Percentiles rank a stretch among this genome's conserved stretches.
phyloP scores from a whole-genome alignment of 2,797 vertebrate genomes.

The Crenuchus spilurus region DNA sequence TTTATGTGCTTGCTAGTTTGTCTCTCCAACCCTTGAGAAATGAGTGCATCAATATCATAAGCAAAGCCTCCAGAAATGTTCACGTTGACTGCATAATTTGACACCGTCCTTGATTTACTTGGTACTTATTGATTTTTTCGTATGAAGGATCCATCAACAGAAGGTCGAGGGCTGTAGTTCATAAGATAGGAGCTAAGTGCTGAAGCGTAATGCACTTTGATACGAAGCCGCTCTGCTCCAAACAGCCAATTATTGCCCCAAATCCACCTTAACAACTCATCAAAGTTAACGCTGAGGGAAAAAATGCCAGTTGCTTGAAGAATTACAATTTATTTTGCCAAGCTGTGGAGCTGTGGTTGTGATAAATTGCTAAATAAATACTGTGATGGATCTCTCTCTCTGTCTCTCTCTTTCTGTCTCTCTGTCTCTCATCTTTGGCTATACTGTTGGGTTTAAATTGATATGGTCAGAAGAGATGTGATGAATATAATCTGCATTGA shows the following conservation, averaged over 20 bases:
- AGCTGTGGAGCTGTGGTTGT: conserved; percentile 32
- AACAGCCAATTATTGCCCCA: conserved; percentile 44
- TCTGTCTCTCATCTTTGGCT: conserved; percentile 24
- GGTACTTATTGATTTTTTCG: conserved; percentile 2
- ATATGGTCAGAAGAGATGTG: conserved; percentile 76
- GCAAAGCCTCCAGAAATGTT: not conserved
- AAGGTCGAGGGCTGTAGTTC: not conserved
- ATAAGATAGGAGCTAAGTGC: conserved; percentile 4
- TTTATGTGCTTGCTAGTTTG: not conserved
- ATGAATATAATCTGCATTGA: conserved; percentile 83
- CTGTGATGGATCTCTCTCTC: no score
- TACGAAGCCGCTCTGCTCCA: conserved; percentile 1
- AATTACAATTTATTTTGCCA: conserved; percentile 51
- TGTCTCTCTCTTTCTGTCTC: conserved; percentile 11
- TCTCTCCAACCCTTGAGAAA: not conserved
- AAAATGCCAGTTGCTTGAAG: conserved; percentile 36
- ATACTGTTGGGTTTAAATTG: conserved; percentile 61
- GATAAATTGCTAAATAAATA: conserved; percentile 51
- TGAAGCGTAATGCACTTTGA: not conserved
- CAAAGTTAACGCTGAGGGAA: conserved; percentile 37
- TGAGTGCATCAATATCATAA: not conserved
- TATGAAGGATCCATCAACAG: not conserved
- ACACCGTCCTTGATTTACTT: conserved; percentile 3
- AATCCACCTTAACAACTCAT: conserved; percentile 54
- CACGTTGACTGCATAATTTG: not conserved